These are phyloP conservation scores for Caenorhabditis sp. DNA, from an alignment of 2,888 invertebrate genomes.

Conservation along the genomic window DNA sequence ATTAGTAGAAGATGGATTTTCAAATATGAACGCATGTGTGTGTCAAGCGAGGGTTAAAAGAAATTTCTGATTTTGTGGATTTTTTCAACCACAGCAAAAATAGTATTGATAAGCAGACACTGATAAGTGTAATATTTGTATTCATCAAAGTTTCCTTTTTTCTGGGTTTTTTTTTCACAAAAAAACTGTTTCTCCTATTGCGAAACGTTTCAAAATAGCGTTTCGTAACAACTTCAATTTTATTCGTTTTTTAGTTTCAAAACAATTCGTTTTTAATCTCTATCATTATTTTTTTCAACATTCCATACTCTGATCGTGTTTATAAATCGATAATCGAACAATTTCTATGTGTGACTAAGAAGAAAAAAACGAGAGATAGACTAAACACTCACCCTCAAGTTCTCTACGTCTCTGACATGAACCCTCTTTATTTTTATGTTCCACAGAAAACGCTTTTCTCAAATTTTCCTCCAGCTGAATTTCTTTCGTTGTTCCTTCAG, in stretches of 20 bases:
- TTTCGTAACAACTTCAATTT: constrained; percentile 2
- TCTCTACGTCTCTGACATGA: background rate
- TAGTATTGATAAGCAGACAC: no score
- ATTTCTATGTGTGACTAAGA: background rate
- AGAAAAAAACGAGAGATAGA: background rate
- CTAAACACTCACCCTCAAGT: background rate
- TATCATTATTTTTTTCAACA: constrained; percentile 3
- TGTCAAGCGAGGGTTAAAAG: no score
- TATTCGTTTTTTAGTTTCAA: constrained; percentile 8
- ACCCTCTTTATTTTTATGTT: no score
- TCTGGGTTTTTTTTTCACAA: no score
- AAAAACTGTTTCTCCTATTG: background rate
- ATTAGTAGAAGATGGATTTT: no score
- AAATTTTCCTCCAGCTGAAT: background rate
- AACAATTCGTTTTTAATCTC: constrained; percentile 12
- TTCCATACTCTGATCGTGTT: background rate
- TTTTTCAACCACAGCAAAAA: no score
- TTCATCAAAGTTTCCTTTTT: no score
- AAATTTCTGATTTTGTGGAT: no score
- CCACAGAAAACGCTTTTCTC: background rate
- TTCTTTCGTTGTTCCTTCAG: background rate
- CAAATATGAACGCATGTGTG: no score
- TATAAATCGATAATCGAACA: background rate
- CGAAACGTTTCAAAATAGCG: background rate
- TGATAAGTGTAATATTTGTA: no score